Percentiles rank a stretch among this genome's conserved stretches.
These are phyloP conservation scores for Eupithecia vulgata DNA, from an alignment of 2,888 invertebrate genomes.

Conservation along the genomic window DNA sequence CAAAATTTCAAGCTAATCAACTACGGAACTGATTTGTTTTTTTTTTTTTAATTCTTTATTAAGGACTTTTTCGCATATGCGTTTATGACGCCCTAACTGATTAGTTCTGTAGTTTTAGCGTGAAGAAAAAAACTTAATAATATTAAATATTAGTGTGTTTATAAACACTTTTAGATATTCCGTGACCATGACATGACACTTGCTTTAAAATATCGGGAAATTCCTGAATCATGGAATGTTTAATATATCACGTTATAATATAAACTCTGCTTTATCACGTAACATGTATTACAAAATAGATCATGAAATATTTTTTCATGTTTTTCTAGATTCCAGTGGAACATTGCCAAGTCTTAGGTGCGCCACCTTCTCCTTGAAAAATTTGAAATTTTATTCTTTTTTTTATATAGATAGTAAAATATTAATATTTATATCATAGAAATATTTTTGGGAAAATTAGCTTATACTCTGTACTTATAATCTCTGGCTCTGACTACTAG, in stretches of 20 bases:
- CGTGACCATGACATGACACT: no score
- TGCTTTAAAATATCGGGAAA: neutral
- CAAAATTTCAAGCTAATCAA: no score
- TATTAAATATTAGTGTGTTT: no score
- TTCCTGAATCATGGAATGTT: neutral
- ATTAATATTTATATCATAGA: no score
- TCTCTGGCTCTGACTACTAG: neutral
- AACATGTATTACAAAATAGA: slow-evolving; percentile 7
- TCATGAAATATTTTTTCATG: slow-evolving; percentile 17
- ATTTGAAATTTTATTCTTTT: neutral
- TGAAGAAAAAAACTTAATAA: neutral
- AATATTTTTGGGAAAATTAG: neutral
- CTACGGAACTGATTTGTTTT: no score
- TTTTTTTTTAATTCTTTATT: no score
- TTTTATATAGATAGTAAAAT: no score
- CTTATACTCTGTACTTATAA: neutral
- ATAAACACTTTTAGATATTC: no score
- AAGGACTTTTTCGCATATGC: no score
- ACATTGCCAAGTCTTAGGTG: slow-evolving; percentile 25
- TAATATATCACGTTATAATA: slow-evolving; percentile 1
- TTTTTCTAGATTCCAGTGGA: slow-evolving; percentile 23
- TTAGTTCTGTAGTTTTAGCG: no score
- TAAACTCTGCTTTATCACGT: neutral
- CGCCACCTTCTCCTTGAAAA: slow-evolving; percentile 19
- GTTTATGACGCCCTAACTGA: no score